Evolutionary conservation across 2,888 invertebrate species (phyloP).

Genomic region (Erebia ligea): DNA sequence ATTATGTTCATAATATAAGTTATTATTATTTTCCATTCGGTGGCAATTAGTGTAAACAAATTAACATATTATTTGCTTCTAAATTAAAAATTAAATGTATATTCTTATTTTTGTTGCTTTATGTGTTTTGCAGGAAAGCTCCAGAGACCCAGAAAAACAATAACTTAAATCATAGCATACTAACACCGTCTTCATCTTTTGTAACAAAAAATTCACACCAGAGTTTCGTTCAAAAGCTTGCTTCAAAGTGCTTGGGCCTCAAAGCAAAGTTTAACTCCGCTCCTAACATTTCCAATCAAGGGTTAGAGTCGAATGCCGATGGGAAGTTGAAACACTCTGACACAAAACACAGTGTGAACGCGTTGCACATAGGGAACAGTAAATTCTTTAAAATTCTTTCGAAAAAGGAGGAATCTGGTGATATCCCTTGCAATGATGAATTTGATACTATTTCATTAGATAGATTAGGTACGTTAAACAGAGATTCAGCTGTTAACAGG

Average conservation of each 20-base stretch:
- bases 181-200: constrained; percentile 73
- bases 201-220: constrained; percentile 74
- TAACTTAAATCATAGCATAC: constrained; percentile 73
- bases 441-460: constrained; percentile 78
- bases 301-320: constrained; percentile 65
- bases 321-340: constrained; percentile 61
- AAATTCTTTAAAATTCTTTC: constrained; percentile 76
- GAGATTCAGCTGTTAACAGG: constrained; percentile 73
- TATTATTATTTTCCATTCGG: constrained; percentile 37
- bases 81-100: constrained; percentile 2
- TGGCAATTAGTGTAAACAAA: constrained; percentile 46
- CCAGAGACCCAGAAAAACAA: constrained; percentile 77
- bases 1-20: no score
- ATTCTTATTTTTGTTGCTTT: constrained; percentile 57
- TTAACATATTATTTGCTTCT: constrained; percentile 36
- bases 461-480: constrained; percentile 70
- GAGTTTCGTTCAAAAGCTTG: constrained; percentile 81
- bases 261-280: constrained; percentile 79
- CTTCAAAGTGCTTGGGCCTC: constrained; percentile 80
- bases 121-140: constrained; percentile 80
- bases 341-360: constrained; percentile 62
- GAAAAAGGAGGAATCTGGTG: constrained; percentile 76
- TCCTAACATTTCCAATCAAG: constrained; percentile 75
- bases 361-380: constrained; percentile 75
- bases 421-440: constrained; percentile 74